Evolutionary conservation across 2,888 invertebrate genomes (phyloP), one percentile per base, ranked within the genome.

Genomic region (Isotomurus palustris): DNA sequence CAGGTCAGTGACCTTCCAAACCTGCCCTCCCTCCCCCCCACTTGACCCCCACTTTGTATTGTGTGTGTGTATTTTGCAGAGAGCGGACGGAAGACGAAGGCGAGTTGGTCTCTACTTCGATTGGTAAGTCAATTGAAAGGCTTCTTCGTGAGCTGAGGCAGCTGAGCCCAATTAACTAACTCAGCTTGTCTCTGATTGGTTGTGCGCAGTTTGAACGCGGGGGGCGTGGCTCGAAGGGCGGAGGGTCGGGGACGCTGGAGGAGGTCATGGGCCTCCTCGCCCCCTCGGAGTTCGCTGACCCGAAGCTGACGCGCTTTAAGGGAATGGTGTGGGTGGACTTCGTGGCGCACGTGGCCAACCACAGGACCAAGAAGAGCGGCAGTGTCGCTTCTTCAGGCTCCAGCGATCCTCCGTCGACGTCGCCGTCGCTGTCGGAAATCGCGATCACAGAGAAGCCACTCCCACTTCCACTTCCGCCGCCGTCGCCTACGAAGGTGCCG

Each of bases 221-320:
- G 5, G 77, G 78, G 60, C 74, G 81, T 40, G 74, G 81, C 41
- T 77, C 77, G 41, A 80, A 80, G 68, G 73, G 75, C 40, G 79
- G 79, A 60, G 75, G 76, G 29, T 66, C 78, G 22, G 73, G 76
- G 29, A 78, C 78, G 29, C 71, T 81, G 43, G 79, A 77, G 64
- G 80, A 80, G 64, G 76, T 79, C 5, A 73, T 81, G 40, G 75
- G 74, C 55, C 74, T 75, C 53, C 69, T 80, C 47, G 78, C 76
- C 62, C 76, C 78, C n/a, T 76, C 78, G 29, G 78, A 79, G 59
- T 80, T 80, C 71, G 75, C 76, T 62, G 80, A 81, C 70, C 78
- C 78, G 57, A 77, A 79, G 62, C 73, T 81, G 19, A 75, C 76
- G 12, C 75, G 75, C 28, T 80, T 78, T 71, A 78, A 79, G 72